Evolutionary conservation across 2,113 vertebrate species (phyloP).

Genomic region (Plotosus lineatus): DNA sequence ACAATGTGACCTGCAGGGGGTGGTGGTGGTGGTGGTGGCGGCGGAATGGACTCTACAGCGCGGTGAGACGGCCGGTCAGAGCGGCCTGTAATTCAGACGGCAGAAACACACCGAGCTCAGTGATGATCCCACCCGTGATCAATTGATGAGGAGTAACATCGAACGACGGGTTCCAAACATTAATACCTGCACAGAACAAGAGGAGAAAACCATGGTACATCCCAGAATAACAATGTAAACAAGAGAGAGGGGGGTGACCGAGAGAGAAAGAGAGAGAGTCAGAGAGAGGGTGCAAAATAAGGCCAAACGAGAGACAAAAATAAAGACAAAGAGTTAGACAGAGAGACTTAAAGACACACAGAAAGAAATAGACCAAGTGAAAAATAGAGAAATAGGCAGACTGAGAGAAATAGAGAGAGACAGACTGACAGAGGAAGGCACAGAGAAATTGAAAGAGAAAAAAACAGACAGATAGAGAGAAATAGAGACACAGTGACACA

Average conservation of each 20-base stretch:
- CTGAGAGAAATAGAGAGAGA: background rate
- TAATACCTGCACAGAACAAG: slow-evolving; percentile 73
- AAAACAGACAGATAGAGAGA: too few species aligned
- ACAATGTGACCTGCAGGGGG: slow-evolving; percentile 55
- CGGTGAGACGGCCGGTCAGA: slow-evolving; percentile 78
- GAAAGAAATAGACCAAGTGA: background rate
- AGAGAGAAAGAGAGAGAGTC: background rate
- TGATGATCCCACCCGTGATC: slow-evolving; percentile 90
- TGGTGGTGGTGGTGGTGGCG: slow-evolving; percentile 46
- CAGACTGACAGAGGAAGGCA: background rate
- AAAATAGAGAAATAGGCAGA: background rate
- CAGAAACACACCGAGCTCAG: slow-evolving; percentile 85
- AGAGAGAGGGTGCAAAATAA: too few species aligned
- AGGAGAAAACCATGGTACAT: background rate
- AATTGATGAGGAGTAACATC: slow-evolving; percentile 88
- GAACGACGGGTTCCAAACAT: slow-evolving; percentile 91
- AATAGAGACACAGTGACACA: background rate
- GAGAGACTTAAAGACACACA: background rate
- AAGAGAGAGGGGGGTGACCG: background rate
- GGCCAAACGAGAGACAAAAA: background rate
- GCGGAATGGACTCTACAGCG: slow-evolving; percentile 68
- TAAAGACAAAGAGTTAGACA: background rate
- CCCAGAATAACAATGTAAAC: background rate
- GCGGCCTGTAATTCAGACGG: slow-evolving; percentile 81
- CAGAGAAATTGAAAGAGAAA: background rate